phyloP scores from a whole-genome alignment of 1,140 invertebrate species.

The Drosophila kikkawai region DNA sequence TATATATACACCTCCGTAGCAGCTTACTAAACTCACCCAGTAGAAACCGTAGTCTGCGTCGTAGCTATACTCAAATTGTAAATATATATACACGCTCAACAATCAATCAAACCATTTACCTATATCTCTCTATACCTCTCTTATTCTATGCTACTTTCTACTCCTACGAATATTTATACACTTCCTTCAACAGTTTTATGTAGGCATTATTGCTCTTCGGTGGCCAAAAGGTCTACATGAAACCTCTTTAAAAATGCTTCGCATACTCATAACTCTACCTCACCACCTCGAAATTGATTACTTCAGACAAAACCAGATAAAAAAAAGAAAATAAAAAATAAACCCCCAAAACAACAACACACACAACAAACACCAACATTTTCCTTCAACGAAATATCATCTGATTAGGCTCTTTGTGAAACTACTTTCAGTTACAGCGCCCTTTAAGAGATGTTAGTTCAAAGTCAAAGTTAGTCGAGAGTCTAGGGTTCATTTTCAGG shows the following conservation, averaged over 20 bases:
- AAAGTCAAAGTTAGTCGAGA: constrained; percentile 40
- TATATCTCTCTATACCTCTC: constrained; percentile 51
- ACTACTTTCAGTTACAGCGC: constrained; percentile 55
- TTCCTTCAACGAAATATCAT: constrained; percentile 40
- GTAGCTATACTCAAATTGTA: constrained; percentile 75
- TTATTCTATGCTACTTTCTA: constrained; percentile 53
- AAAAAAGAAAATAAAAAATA: constrained; percentile 9
- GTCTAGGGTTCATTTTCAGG: constrained; percentile 48
- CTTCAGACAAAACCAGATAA: constrained; percentile 17
- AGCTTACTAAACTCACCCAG: constrained; percentile 81
- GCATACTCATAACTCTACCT: constrained; percentile 79
- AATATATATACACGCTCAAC: constrained; percentile 73
- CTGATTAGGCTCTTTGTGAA: constrained; percentile 38
- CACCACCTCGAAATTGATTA: constrained; percentile 56
- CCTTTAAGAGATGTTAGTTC: constrained; percentile 39
- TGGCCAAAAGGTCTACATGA: constrained; percentile 65
- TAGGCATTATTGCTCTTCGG: constrained; percentile 62
- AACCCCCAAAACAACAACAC: constrained; percentile 20
- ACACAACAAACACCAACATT: constrained; percentile 60
- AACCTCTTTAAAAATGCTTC: constrained; percentile 68
- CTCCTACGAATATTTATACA: constrained; percentile 45
- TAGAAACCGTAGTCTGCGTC: constrained; percentile 73
- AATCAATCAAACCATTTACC: constrained; percentile 60
- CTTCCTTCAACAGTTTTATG: constrained; percentile 58
- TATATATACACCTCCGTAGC: constrained; percentile 64